Evolutionary conservation across 2,113 vertebrate species (phyloP), one percentile per base, ranked within the genome.

Genomic region (Eubucco bourcierii): DNA sequence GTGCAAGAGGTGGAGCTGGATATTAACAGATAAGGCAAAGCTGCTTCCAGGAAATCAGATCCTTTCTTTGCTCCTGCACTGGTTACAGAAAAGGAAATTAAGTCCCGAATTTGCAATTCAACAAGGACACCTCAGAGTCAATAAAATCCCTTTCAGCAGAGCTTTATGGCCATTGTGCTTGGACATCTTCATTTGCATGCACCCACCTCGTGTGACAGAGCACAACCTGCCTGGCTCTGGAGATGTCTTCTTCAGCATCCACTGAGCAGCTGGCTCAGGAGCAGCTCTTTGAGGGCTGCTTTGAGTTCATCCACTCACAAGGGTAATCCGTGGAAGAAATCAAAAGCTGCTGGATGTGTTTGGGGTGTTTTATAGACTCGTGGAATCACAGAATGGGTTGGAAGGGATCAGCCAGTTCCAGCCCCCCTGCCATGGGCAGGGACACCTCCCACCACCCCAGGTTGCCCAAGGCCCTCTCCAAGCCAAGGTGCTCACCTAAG

Each of bases 21-120:
- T 95, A 96, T 95, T 96, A 96, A 95, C 46, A 94, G 95, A 96
- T 96, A 96, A 96, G 92, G 84, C 84, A 90, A 95, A 90, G 78
- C 87, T 85, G 87, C 64, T 94, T 95, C 83, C 92, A 95, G 90
- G 95, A 96, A 96, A 95, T 96, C 95, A 96, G 74, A 94, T 96
- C 64, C 67, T 94, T 95, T 95, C 94, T 95, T 96, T 90, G 81
- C 94, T 92, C 92, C 92, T 88, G 60, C 67, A 73, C 84, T 93
- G 81, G 90, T 90, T 93, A 93, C 64, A 96, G 89, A 95, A 96
- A 87, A 96, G 94, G 94, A 96, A 96, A 96, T 96, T 80, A 96
- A 96, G 87, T 80, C 88, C 82, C 80, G 92, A 92, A 96, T 96
- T 94, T 96, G 96, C 94, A 96, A 94, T 95, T 94, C 95, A 96